Percentiles rank a stretch among this genome's conserved stretches.
Evolutionary conservation across 2,113 vertebrate genomes (phyloP).

Genomic region (Carlito syrichta): DNA sequence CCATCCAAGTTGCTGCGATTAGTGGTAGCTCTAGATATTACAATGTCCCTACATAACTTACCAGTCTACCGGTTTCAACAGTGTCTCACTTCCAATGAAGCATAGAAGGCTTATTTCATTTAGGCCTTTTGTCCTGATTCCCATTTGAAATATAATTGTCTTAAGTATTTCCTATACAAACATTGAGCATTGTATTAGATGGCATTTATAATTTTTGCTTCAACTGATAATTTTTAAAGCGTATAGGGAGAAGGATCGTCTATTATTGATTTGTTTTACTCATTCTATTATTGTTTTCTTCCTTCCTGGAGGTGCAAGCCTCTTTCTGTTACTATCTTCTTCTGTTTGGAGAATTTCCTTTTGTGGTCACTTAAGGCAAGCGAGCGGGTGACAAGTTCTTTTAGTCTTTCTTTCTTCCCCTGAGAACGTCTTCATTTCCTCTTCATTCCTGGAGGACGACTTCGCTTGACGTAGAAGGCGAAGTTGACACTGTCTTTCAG

Average conservation of each 20-base stretch:
- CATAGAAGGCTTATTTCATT: neutral
- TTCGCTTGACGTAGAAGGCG: neutral
- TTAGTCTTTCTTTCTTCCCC: neutral
- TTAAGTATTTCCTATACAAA: neutral
- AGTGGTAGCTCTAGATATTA: neutral
- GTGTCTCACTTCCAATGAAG: neutral
- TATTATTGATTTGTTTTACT: neutral
- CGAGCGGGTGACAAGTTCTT: neutral
- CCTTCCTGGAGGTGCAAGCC: neutral
- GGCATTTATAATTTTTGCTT: no score
- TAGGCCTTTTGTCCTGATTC: no score
- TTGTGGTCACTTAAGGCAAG: neutral
- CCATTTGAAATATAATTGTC: neutral
- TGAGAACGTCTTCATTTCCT: neutral
- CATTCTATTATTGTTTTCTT: neutral
- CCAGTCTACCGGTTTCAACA: neutral
- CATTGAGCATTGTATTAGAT: neutral
- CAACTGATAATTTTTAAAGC: no score
- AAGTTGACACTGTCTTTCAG: no score
- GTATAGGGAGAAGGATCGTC: no score
- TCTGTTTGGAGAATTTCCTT: neutral
- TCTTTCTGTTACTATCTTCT: neutral
- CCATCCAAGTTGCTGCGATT: no score
- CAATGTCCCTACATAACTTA: neutral
- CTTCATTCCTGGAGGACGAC: neutral